Evolutionary conservation across 2,113 vertebrate species (phyloP).

Genomic region (Mastomys coucha): DNA sequence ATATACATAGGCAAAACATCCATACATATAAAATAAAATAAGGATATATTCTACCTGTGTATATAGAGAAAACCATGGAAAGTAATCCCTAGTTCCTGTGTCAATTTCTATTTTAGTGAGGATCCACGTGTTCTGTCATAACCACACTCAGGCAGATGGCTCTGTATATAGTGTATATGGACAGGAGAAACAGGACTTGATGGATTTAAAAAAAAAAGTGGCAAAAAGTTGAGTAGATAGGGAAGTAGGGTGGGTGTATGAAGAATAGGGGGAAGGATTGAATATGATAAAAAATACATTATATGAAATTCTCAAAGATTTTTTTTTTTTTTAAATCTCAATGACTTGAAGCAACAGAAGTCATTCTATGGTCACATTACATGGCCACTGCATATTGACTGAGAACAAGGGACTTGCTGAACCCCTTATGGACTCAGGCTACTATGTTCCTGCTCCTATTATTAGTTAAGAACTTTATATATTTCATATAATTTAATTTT

Average conservation of each 20-base stretch:
- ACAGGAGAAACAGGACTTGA: not conserved
- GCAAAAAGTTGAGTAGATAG: not conserved
- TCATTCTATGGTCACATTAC: too few relatives aligned
- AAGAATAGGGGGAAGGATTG: not conserved
- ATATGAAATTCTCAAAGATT: too few relatives aligned
- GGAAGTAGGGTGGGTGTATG: too few relatives aligned
- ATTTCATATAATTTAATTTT: not conserved
- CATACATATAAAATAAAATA: not conserved
- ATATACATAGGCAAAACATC: not conserved
- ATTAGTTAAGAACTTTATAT: too few relatives aligned
- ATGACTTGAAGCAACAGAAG: too few relatives aligned
- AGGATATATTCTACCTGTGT: not conserved
- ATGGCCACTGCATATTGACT: not conserved
- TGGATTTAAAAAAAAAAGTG: not conserved
- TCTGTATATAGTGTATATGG: not conserved
- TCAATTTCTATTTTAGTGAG: conserved; percentile 25
- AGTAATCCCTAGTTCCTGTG: not conserved
- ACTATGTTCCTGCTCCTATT: too few relatives aligned
- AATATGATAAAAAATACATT: too few relatives aligned
- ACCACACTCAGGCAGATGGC: not conserved
- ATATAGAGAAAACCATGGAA: not conserved
- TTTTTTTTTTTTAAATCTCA: not conserved
- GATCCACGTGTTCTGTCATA: not conserved
- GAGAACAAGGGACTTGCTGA: too few relatives aligned
- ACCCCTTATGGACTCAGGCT: too few relatives aligned